Conservation (phyloP, 1,140 invertebrate genomes). For the Wiebesia pumilae region DNA sequence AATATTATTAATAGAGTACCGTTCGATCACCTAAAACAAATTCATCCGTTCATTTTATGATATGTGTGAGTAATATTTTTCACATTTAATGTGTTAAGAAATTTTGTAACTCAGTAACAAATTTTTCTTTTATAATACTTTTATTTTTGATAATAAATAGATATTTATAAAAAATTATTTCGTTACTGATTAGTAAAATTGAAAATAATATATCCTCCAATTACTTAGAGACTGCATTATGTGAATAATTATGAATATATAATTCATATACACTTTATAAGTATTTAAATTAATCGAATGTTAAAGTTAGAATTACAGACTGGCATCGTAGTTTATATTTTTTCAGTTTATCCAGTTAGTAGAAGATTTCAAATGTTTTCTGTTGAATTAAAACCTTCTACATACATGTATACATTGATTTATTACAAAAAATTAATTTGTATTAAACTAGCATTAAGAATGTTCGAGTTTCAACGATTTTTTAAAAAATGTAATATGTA, state of each 20-base stretch:
- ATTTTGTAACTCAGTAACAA: background rate
- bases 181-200: no score
- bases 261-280: background rate
- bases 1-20: background rate
- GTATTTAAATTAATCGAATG: background rate
- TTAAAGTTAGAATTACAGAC: background rate
- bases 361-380: background rate
- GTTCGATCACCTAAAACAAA: background rate
- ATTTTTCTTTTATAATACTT: background rate
- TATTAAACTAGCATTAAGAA: background rate
- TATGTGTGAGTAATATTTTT: background rate
- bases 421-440: background rate
- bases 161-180: background rate
- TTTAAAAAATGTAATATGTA: constrained; percentile 5
- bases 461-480: background rate
- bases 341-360: background rate
- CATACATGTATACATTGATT: background rate
- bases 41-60: background rate
- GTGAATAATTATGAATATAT: background rate
- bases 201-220: background rate
- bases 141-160: background rate
- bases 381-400: background rate
- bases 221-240: background rate
- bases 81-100: background rate
- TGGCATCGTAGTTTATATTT: background rate